Evolutionary conservation across 2,888 invertebrate genomes (phyloP).

Genomic region (Drosophila rellima): DNA sequence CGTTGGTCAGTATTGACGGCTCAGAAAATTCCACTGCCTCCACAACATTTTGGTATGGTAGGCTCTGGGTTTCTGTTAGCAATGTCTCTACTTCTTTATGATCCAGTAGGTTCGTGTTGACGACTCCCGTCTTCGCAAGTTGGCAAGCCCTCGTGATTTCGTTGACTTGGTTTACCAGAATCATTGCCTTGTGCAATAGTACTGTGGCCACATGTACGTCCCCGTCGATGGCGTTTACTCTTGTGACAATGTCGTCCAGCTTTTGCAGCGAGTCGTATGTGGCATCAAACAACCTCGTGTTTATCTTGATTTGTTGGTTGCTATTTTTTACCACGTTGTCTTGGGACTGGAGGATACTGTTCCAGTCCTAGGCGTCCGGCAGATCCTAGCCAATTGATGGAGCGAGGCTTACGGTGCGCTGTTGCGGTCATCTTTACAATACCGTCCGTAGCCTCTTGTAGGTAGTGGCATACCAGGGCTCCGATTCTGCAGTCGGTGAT

Average conservation of each 20-base stretch:
- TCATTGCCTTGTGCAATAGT: neutral
- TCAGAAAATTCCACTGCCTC: neutral
- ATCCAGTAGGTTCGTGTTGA: constrained; percentile 3
- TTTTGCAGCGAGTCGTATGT: constrained; percentile 9
- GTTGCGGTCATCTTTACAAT: constrained; percentile 1
- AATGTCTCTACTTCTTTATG: neutral
- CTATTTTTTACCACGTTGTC: constrained; percentile 5
- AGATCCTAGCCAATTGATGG: constrained; percentile 36
- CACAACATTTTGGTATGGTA: constrained; percentile 7
- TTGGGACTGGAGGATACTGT: constrained; percentile 14
- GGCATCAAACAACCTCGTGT: constrained; percentile 13
- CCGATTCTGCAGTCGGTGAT: constrained; percentile 3
- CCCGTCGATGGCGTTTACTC: constrained; percentile 11
- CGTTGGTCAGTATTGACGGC: neutral
- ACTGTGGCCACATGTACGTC: neutral
- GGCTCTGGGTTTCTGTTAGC: constrained; percentile 1
- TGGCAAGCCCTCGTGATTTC: constrained; percentile 2
- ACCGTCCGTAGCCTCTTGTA: constrained; percentile 7
- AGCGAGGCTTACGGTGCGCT: constrained; percentile 5
- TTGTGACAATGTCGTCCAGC: constrained; percentile 15
- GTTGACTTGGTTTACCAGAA: neutral
- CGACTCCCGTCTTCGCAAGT: constrained; percentile 6
- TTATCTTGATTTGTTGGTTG: constrained; percentile 33
- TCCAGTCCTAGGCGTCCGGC: constrained; percentile 18
- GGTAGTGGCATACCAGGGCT: constrained; percentile 3